Evolutionary conservation across 2,113 vertebrate genomes (phyloP).

Genomic region (Cyanoramphus novaezelandiae): DNA sequence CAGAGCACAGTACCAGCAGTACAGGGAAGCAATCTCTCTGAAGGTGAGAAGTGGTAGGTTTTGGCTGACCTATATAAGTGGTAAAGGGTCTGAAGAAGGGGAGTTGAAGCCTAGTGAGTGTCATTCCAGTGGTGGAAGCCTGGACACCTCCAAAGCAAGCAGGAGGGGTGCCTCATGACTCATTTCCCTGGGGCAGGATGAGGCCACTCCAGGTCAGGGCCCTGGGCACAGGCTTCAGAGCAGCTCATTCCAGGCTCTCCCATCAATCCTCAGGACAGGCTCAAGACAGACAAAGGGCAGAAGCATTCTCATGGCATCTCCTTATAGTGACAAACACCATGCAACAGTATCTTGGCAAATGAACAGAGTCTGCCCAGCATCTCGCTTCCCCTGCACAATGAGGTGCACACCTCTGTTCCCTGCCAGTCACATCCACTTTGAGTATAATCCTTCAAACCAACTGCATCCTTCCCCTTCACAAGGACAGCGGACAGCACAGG

Average conservation of each 20-base stretch:
- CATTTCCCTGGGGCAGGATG: not conserved
- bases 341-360: not conserved
- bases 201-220: not conserved
- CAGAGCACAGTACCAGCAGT: fast-evolving
- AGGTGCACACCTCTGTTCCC: not conserved
- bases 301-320: not conserved
- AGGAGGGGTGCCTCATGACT: fast-evolving
- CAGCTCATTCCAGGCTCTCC: not conserved
- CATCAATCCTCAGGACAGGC: not conserved
- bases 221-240: not conserved
- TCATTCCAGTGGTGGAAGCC: not conserved
- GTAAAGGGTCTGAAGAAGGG: not conserved
- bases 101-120: not conserved
- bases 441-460: not conserved
- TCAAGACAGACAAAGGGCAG: not conserved
- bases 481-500: not conserved
- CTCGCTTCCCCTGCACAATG: not conserved
- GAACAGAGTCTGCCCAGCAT: not conserved
- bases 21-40: not conserved
- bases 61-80: not conserved
- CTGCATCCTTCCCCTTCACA: not conserved
- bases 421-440: not conserved
- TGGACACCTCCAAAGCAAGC: not conserved
- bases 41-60: not conserved
- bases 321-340: not conserved